Evolutionary conservation across 1,140 invertebrate genomes (phyloP).

Genomic region (Pseudomyrmex flavicornis): DNA sequence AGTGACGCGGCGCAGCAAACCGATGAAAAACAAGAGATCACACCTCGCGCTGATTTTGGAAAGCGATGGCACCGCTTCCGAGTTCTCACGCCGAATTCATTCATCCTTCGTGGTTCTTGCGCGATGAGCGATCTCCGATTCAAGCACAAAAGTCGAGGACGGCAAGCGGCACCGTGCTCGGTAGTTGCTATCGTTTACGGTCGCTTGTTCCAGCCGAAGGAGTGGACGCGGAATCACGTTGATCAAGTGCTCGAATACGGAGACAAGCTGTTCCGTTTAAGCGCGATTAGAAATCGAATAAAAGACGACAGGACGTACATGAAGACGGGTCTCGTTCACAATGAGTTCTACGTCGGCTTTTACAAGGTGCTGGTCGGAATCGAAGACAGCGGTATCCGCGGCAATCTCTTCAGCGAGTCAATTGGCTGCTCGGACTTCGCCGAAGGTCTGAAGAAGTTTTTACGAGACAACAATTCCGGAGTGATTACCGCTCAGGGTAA

Average conservation of each 20-base stretch:
- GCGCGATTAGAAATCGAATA: slow-evolving; percentile 61
- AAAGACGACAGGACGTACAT: slow-evolving; percentile 70
- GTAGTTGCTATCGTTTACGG: slow-evolving; percentile 75
- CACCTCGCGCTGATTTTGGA: slow-evolving; percentile 4
- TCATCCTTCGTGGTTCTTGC: slow-evolving; percentile 73
- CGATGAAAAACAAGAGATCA: neutral
- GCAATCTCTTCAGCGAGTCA: slow-evolving; percentile 74
- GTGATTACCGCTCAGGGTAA: slow-evolving; percentile 76
- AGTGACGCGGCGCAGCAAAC: slow-evolving; percentile 14
- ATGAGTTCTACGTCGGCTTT: slow-evolving; percentile 77
- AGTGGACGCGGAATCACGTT: slow-evolving; percentile 71
- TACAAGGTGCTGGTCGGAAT: slow-evolving; percentile 74
- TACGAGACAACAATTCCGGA: slow-evolving; percentile 69
- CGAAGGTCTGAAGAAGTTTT: slow-evolving; percentile 73
- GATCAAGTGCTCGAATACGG: slow-evolving; percentile 75
- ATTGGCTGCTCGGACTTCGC: slow-evolving; percentile 72
- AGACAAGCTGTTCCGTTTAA: slow-evolving; percentile 76
- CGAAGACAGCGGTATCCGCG: slow-evolving; percentile 70
- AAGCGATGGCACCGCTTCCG: slow-evolving; percentile 76
- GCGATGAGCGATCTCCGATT: slow-evolving; percentile 75
- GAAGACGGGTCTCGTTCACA: slow-evolving; percentile 68
- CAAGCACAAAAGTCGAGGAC: slow-evolving; percentile 76
- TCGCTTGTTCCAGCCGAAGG: slow-evolving; percentile 71
- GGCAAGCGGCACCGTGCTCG: slow-evolving; percentile 73
- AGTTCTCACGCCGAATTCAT: slow-evolving; percentile 56